Conservation (phyloP, 2,797 vertebrate genomes). For the Malurus leucopterus region DNA sequence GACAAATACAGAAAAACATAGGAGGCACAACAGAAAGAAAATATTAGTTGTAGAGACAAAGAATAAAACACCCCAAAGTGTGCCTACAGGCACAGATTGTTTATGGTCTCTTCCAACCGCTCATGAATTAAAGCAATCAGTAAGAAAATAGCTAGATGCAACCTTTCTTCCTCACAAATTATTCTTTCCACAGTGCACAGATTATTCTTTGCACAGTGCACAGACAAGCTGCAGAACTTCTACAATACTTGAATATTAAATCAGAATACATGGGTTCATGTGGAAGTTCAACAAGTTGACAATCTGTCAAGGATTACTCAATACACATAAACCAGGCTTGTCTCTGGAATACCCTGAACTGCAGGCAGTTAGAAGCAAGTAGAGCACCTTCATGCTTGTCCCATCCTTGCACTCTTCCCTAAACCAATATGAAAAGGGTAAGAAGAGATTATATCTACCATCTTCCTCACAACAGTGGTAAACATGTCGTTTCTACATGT, state of each 20-base stretch:
- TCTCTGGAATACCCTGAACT: background rate
- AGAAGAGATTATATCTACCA: background rate
- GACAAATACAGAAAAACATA: background rate
- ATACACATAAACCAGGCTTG: background rate
- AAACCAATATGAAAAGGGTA: background rate
- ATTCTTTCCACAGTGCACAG: background rate
- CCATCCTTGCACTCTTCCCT: background rate
- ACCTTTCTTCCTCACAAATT: background rate
- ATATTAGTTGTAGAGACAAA: background rate
- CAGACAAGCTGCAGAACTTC: background rate
- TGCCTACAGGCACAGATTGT: background rate
- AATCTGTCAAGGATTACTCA: background rate
- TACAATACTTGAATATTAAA: background rate
- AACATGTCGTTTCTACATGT: background rate
- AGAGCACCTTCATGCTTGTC: background rate
- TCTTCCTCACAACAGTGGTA: background rate
- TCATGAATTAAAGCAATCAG: background rate
- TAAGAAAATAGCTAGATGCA: background rate
- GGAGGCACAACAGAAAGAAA: background rate
- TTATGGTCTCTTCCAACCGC: background rate
- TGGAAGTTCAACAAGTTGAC: background rate
- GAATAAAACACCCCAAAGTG: fast-evolving
- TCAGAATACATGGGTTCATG: background rate
- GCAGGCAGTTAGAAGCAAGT: background rate
- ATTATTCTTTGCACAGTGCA: background rate